Evolutionary conservation across 2,888 invertebrate species (phyloP).

Genomic region (Agrilus biguttatus): DNA sequence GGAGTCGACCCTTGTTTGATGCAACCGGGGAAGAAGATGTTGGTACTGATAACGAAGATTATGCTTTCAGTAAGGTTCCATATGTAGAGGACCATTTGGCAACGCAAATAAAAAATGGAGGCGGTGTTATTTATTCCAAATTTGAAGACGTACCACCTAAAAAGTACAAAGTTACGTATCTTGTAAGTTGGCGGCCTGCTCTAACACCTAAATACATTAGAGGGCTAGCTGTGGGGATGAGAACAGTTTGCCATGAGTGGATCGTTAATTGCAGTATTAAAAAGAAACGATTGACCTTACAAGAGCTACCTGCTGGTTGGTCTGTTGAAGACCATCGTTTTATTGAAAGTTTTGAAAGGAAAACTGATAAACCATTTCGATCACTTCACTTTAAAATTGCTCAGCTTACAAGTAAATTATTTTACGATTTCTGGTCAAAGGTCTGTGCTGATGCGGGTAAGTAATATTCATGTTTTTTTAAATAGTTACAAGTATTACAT

Average conservation of each 20-base stretch:
- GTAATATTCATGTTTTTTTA: background rate
- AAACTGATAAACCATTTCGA: constrained; percentile 22
- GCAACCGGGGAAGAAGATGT: constrained; percentile 24
- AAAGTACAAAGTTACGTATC: constrained; percentile 38
- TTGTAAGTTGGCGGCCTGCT: constrained; percentile 57
- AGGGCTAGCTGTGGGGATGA: constrained; percentile 51
- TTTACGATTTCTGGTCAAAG: constrained; percentile 46
- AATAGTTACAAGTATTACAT: no score
- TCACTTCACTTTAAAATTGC: constrained; percentile 21
- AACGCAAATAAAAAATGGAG: constrained; percentile 45
- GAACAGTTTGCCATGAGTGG: constrained; percentile 56
- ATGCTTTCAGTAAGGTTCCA: constrained; percentile 35
- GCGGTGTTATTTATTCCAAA: constrained; percentile 44
- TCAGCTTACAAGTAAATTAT: constrained; percentile 31
- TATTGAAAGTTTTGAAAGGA: constrained; percentile 25
- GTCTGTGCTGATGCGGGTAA: constrained; percentile 37
- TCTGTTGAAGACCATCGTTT: constrained; percentile 36
- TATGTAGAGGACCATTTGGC: constrained; percentile 42
- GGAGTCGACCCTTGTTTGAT: constrained; percentile 22
- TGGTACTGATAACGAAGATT: constrained; percentile 40
- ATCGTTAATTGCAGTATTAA: constrained; percentile 45
- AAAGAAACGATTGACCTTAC: constrained; percentile 28
- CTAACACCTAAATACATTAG: constrained; percentile 61
- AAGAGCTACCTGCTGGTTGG: constrained; percentile 48
- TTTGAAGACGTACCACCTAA: constrained; percentile 31